phyloP scores from a whole-genome alignment of 1,140 invertebrate genomes.

The Diplogasteroides magnus region DNA sequence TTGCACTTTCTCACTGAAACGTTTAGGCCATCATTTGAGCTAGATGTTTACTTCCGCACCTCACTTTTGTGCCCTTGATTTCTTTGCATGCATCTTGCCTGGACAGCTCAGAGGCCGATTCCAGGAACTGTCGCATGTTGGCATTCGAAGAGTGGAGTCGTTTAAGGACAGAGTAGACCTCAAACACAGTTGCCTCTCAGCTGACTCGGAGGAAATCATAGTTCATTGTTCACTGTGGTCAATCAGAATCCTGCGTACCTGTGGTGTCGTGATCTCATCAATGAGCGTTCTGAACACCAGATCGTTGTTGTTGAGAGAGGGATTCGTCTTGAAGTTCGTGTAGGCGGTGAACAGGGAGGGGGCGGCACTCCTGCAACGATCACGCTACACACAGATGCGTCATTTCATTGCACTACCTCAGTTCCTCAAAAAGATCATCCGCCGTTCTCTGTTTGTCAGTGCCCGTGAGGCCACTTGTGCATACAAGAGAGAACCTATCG shows the following conservation, averaged over 20 bases:
- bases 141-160: background rate
- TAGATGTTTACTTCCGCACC: background rate
- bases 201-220: too few relatives aligned
- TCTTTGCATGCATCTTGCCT: constrained; percentile 1
- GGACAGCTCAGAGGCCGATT: background rate
- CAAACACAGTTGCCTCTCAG: too few relatives aligned
- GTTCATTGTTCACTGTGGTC: background rate
- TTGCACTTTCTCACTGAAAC: background rate
- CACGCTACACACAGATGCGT: background rate
- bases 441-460: too few relatives aligned
- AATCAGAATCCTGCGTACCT: background rate
- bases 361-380: background rate
- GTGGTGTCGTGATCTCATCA: background rate
- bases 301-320: background rate
- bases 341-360: background rate
- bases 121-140: constrained; percentile 2
- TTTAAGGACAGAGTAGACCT: constrained; percentile 9
- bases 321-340: background rate
- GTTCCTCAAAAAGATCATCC: too few relatives aligned
- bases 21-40: background rate
- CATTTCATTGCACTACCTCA: background rate
- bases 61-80: constrained; percentile 1
- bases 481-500: constrained; percentile 5
- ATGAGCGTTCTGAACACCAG: background rate
- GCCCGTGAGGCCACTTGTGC: background rate